These are phyloP conservation scores for Myotis pilosus DNA, from an alignment of 2,797 vertebrate genomes.

Conservation along the genomic window DNA sequence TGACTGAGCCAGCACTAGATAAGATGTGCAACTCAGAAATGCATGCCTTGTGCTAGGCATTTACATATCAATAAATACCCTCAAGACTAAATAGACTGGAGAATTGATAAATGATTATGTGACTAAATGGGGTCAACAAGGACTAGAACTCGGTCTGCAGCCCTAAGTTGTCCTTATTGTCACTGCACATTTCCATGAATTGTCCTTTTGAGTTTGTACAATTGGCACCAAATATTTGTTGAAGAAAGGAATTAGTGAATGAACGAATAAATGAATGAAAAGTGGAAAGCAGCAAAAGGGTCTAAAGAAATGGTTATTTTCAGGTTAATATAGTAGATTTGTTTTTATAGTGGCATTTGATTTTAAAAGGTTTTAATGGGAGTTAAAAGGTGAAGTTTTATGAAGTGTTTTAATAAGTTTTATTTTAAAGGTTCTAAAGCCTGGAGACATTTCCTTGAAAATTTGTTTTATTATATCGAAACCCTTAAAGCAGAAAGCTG, in stretches of 20 bases:
- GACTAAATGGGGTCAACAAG: background rate
- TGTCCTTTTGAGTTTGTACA: background rate
- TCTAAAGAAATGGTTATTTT: constrained; percentile 28
- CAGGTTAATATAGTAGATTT: background rate
- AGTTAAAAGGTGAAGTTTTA: background rate
- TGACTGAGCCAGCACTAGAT: background rate
- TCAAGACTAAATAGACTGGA: background rate
- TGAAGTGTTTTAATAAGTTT: background rate
- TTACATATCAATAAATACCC: background rate
- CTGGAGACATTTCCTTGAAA: constrained; percentile 24
- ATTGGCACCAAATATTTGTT: background rate
- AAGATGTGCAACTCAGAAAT: background rate
- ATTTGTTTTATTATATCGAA: constrained; percentile 13
- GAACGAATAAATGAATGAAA: background rate
- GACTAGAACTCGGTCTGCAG: background rate
- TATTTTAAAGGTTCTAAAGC: background rate
- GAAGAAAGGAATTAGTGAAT: background rate
- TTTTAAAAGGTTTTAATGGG: background rate
- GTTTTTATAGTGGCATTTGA: background rate
- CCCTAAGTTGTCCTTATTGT: background rate
- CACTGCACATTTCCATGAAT: background rate
- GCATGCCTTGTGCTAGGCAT: background rate
- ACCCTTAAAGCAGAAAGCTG: background rate
- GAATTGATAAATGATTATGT: background rate
- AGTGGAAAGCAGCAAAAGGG: background rate